Conservation (phyloP, 2,888 invertebrate species). For the Drosophila tripunctata region DNA sequence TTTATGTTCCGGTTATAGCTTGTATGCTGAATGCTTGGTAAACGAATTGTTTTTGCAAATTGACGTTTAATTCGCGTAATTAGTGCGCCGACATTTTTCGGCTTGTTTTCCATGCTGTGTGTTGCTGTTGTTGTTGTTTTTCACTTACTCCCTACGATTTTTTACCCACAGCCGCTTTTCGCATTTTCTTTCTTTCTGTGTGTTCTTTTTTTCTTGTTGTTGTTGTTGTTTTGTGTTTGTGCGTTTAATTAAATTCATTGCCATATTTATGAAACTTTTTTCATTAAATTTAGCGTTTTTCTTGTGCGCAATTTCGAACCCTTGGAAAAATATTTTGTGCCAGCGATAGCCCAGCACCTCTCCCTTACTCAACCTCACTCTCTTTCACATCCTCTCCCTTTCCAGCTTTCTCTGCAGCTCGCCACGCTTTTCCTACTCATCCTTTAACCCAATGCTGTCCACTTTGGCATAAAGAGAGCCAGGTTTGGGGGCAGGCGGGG, state of each 20-base stretch:
- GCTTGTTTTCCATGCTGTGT: constrained; percentile 49
- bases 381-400: neutral
- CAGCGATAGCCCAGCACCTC: constrained; percentile 8
- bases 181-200: constrained; percentile 4
- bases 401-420: no score
- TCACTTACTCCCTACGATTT: neutral
- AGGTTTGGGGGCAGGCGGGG: neutral
- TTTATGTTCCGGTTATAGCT: constrained; percentile 10
- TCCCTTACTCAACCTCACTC: neutral
- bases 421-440: constrained; percentile 1
- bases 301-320: constrained; percentile 52
- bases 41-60: constrained; percentile 78
- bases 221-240: constrained; percentile 30
- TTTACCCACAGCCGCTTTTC: constrained; percentile 7
- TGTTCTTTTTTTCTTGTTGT: neutral
- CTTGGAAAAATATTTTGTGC: constrained; percentile 57
- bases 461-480: constrained; percentile 7
- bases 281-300: constrained; percentile 75
- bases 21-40: constrained; percentile 45
- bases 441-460: constrained; percentile 49
- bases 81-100: constrained; percentile 76
- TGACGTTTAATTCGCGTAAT: constrained; percentile 78
- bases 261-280: constrained; percentile 80
- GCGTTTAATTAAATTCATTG: constrained; percentile 78
- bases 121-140: constrained; percentile 10